phyloP scores from a whole-genome alignment of 1,140 invertebrate genomes.

The Gonioctena quinquepunctata region DNA sequence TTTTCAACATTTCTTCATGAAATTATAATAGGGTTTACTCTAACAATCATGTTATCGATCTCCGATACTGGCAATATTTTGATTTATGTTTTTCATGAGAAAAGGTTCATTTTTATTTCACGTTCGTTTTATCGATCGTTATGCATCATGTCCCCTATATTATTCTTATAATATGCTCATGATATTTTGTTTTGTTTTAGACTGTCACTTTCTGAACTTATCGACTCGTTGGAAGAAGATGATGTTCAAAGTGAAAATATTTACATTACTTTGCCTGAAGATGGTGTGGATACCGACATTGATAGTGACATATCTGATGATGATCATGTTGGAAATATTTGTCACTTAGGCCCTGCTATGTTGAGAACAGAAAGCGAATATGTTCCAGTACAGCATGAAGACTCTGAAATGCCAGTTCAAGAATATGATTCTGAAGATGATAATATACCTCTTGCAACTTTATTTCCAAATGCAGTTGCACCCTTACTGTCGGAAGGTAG shows the following conservation, averaged over 20 bases:
- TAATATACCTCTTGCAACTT: background rate
- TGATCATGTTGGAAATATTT: background rate
- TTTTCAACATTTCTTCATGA: no score
- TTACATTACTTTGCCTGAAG: background rate
- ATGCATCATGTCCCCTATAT: no score
- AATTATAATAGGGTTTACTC: no score
- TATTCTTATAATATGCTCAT: no score
- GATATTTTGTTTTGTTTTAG: background rate
- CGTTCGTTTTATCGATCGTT: no score
- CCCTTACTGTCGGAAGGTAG: background rate
- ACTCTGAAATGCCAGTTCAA: no score
- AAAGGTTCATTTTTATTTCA: no score
- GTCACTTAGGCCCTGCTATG: background rate
- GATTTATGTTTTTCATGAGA: no score
- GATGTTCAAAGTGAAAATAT: constrained; percentile 19
- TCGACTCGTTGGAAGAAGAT: background rate
- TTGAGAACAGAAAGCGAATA: background rate
- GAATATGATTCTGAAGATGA: constrained; percentile 14
- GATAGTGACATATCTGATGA: background rate
- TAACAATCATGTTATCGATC: no score
- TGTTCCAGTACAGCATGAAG: background rate
- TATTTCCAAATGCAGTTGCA: background rate
- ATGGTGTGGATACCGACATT: background rate
- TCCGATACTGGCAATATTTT: no score
- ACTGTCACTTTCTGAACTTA: background rate